A percentile compares a stretch with the other conserved stretches of the same genome.
phyloP scores from a whole-genome alignment of 2,888 invertebrate species.

The Philaethria dido region DNA sequence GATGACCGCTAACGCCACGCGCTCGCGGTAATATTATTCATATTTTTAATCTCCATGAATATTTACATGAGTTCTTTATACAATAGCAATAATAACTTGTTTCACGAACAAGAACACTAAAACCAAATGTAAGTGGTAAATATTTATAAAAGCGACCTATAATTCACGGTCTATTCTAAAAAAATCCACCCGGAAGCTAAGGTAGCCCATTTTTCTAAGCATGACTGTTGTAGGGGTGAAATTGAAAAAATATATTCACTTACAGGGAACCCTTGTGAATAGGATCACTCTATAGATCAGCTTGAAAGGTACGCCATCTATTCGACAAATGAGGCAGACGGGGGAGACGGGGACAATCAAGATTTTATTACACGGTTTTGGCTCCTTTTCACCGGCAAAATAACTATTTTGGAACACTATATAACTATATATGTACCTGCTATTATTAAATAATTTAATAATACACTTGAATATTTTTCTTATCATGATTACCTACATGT shows the following conservation, averaged over 20 bases:
- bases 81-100: conserved; percentile 17
- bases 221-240: conserved; percentile 46
- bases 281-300: conserved; percentile 63
- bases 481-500: no score
- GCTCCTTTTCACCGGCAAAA: not conserved
- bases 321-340: conserved; percentile 65
- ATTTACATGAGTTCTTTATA: not conserved
- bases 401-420: no score
- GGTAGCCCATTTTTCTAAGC: conserved; percentile 48
- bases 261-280: conserved; percentile 50
- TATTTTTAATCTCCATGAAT: conserved; percentile 17
- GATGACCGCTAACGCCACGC: not conserved
- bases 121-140: conserved; percentile 5
- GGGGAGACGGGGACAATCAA: conserved; percentile 21
- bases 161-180: conserved; percentile 33
- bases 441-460: not conserved
- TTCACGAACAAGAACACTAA: conserved; percentile 1
- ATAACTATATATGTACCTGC: no score
- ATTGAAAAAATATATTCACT: conserved; percentile 65
- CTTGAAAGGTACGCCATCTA: conserved; percentile 54
- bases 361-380: conserved; percentile 21
- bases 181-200: conserved; percentile 40
- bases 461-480: not conserved
- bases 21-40: conserved; percentile 13
- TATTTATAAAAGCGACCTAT: conserved; percentile 30